phyloP scores from a whole-genome alignment of 37 sponge, comb jelly and placozoan species.

The Diacarnus erythraeanus region DNA sequence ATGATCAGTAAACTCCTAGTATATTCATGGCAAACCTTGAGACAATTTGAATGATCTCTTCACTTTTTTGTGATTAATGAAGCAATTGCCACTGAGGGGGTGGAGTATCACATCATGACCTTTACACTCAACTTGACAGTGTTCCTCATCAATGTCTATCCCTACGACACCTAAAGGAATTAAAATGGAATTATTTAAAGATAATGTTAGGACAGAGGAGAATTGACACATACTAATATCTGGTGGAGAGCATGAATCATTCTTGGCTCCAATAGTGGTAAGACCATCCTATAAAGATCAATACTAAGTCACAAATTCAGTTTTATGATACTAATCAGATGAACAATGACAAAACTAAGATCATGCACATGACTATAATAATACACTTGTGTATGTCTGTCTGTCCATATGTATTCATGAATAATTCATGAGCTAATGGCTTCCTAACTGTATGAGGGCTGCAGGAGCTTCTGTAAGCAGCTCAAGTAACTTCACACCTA shows the following conservation, averaged over 20 bases:
- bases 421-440: too few species aligned
- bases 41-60: conserved; percentile 12
- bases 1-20: not conserved
- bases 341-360: too few species aligned
- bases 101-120: conserved; percentile 35
- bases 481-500: too few species aligned
- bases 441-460: too few species aligned
- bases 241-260: conserved; percentile 4
- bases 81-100: conserved; percentile 55
- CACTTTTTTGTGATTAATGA: conserved; percentile 29
- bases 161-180: not conserved
- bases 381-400: too few species aligned
- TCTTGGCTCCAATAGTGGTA: conserved; percentile 21
- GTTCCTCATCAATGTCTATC: conserved; percentile 23
- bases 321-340: not conserved
- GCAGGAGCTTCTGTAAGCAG: too few species aligned
- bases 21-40: conserved; percentile 28
- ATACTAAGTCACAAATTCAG: not conserved
- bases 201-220: too few species aligned
- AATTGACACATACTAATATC: conserved; percentile 34
- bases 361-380: too few species aligned
- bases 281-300: conserved; percentile 11
- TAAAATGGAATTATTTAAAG: too few species aligned
- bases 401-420: too few species aligned
- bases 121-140: conserved; percentile 46